Percentiles rank a stretch among this genome's conserved stretches.
Conservation (phyloP, 1,140 invertebrate species). For the Drosophila parabipectinata region DNA sequence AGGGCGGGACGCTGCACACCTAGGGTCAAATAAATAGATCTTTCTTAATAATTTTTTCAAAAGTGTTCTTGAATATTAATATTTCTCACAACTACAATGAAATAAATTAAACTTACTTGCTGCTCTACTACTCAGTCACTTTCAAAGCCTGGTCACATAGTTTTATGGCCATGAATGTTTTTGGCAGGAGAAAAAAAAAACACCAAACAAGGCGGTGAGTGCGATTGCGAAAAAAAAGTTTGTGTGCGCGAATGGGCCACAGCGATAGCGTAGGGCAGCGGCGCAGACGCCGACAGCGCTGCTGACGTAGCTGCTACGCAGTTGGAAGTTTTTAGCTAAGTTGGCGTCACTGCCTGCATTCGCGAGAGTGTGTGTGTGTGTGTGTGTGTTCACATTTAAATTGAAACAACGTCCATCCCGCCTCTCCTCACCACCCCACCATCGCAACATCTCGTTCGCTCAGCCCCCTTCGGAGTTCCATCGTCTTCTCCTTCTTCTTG, state of each 20-base stretch:
- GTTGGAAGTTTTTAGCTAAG: conserved; percentile 77
- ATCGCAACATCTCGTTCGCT: not conserved
- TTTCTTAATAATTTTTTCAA: too few relatives aligned
- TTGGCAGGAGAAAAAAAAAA: conserved; percentile 12
- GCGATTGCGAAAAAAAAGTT: conserved; percentile 24
- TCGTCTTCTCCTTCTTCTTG: conserved; percentile 6
- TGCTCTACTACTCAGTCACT: too few relatives aligned
- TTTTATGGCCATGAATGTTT: not conserved
- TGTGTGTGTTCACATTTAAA: conserved; percentile 59
- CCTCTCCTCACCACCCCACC: not conserved
- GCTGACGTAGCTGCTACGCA: conserved; percentile 61
- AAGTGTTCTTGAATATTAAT: too few relatives aligned
- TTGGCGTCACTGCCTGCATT: conserved; percentile 52
- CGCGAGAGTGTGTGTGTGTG: conserved; percentile 27
- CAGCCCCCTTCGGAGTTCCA: not conserved
- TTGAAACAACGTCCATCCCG: conserved; percentile 64
- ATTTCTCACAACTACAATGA: not conserved
- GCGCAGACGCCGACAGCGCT: conserved; percentile 24
- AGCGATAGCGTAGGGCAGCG: conserved; percentile 19
- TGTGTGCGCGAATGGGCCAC: conserved; percentile 41
- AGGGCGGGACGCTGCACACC: not conserved
- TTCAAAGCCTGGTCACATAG: not conserved
- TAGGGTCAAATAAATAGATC: not conserved
- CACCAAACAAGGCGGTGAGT: conserved; percentile 18
- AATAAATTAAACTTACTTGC: not conserved